phyloP scores from a whole-genome alignment of 1,140 invertebrate species.

The Vanessa tameamea region DNA sequence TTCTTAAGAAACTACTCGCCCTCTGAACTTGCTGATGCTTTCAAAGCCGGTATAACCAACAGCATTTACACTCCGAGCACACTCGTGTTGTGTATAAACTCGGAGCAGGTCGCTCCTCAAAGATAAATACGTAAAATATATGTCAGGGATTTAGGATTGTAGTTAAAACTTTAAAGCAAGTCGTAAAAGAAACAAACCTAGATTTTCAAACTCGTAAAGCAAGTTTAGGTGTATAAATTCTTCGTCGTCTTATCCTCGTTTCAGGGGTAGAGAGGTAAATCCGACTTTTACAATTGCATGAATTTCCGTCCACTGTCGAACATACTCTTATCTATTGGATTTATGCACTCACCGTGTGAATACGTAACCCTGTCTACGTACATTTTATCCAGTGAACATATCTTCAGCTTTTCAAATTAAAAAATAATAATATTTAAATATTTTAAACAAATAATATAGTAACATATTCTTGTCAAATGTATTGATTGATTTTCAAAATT shows the following conservation, averaged over 20 bases:
- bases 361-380: neutral
- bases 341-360: slow-evolving; percentile 9
- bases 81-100: too few species aligned
- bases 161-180: slow-evolving; percentile 1
- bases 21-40: too few species aligned
- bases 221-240: neutral
- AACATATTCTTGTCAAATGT: too few species aligned
- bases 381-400: neutral
- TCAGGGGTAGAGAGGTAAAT: neutral
- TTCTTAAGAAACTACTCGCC: too few species aligned
- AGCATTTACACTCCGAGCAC: too few species aligned
- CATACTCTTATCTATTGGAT: slow-evolving; percentile 3
- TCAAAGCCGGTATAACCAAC: too few species aligned
- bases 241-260: neutral
- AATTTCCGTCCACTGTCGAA: neutral
- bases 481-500: too few species aligned
- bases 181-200: neutral
- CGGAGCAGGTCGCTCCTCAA: neutral
- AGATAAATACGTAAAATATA: neutral
- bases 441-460: too few species aligned
- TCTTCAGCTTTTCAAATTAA: too few species aligned
- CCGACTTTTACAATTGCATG: neutral
- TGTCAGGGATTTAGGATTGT: neutral
- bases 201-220: slow-evolving; percentile 1
- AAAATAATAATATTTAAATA: too few species aligned